Conservation (phyloP, 2,888 invertebrate genomes). For the Emmelina monodactyla region DNA sequence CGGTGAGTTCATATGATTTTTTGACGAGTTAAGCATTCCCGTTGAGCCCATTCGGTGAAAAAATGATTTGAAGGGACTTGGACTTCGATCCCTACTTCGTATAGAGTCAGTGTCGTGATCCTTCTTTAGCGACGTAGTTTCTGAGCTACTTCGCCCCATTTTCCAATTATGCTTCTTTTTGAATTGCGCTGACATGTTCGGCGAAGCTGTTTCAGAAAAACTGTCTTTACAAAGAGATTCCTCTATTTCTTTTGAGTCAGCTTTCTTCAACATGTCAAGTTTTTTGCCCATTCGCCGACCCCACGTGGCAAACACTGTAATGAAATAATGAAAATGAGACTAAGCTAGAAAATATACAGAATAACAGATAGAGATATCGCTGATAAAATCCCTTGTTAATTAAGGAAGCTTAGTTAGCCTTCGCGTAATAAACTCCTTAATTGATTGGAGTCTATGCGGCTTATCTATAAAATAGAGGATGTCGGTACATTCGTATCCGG, state of each 20-base stretch:
- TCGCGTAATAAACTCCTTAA: neutral
- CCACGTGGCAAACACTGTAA: constrained; percentile 74
- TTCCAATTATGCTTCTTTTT: constrained; percentile 67
- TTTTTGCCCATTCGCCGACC: constrained; percentile 81
- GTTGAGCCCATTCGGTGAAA: constrained; percentile 80
- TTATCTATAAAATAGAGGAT: neutral
- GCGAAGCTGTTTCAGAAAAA: constrained; percentile 34
- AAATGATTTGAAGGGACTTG: constrained; percentile 75
- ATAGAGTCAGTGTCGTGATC: constrained; percentile 58
- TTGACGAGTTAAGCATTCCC: constrained; percentile 73
- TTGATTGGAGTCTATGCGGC: constrained; percentile 5
- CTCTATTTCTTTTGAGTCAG: constrained; percentile 67
- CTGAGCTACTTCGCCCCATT: constrained; percentile 64
- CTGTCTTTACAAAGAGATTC: constrained; percentile 33
- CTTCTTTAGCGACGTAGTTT: constrained; percentile 48
- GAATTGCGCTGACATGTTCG: constrained; percentile 44
- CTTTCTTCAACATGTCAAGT: constrained; percentile 74
- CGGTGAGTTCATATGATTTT: constrained; percentile 46
- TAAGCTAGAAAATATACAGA: neutral
- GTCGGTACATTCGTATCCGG: neutral
- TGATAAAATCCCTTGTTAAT: neutral
- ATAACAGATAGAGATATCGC: neutral
- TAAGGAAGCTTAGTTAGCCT: neutral
- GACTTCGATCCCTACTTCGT: constrained; percentile 62
- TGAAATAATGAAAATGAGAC: constrained; percentile 3